phyloP scores from a whole-genome alignment of 1,140 invertebrate genomes.

The Pogonognathellus flavescens region DNA sequence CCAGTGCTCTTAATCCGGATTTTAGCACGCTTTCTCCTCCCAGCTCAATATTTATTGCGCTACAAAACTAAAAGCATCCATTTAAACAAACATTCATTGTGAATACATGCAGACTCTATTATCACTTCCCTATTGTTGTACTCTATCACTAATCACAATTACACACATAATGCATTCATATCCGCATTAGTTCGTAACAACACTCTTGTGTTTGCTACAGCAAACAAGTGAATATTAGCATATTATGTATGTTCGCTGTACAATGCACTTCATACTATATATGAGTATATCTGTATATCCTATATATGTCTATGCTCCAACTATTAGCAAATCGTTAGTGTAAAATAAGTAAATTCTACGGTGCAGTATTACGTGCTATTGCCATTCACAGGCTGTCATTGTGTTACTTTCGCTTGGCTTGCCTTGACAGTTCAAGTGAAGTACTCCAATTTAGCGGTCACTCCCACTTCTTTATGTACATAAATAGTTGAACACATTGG shows the following conservation, averaged over 20 bases:
- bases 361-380: not conserved
- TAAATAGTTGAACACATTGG: constrained; percentile 45
- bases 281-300: too few relatives aligned
- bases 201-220: not conserved
- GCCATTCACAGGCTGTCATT: constrained; percentile 20
- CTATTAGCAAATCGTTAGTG: constrained; percentile 24
- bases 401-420: constrained; percentile 38
- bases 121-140: constrained; percentile 18
- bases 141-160: constrained; percentile 26
- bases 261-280: not conserved
- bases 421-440: constrained; percentile 46
- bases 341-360: constrained; percentile 32
- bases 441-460: constrained; percentile 46
- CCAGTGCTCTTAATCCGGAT: constrained; percentile 32
- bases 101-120: constrained; percentile 39
- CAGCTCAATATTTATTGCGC: constrained; percentile 26
- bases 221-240: not conserved
- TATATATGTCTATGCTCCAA: not conserved
- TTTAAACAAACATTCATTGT: constrained; percentile 18
- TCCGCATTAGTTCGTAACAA: not conserved
- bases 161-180: not conserved
- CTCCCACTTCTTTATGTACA: constrained; percentile 44
- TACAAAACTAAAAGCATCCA: constrained; percentile 33
- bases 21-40: constrained; percentile 49
- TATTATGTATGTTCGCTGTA: not conserved